Conservation (phyloP, 2,113 vertebrate species). For the Seriola aureovittata region DNA sequence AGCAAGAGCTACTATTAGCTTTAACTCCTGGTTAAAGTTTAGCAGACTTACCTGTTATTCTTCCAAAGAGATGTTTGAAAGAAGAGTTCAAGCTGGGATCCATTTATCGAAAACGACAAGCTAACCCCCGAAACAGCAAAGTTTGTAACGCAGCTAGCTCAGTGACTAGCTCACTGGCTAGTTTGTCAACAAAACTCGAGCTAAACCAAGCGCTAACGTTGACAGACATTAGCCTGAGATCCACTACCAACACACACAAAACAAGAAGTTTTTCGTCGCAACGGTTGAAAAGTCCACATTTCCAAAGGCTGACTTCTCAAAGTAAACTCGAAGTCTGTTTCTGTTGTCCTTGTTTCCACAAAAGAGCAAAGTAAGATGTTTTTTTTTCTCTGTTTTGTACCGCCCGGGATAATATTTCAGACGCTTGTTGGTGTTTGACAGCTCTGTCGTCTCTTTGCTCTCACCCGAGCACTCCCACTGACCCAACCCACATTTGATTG, state of each 20-base stretch:
- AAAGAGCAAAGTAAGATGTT: conserved; percentile 24
- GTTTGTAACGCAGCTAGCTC: conserved; percentile 30
- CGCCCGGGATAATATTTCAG: conserved; percentile 57
- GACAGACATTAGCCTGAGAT: conserved; percentile 51
- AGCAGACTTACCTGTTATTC: conserved; percentile 58
- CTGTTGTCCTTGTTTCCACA: conserved; percentile 1
- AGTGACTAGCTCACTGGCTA: conserved; percentile 33
- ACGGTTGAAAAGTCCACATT: conserved; percentile 23
- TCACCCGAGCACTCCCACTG: conserved; percentile 35
- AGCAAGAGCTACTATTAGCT: background rate
- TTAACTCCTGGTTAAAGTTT: conserved; percentile 5
- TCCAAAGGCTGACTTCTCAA: background rate
- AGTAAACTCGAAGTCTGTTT: background rate
- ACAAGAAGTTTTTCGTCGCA: conserved; percentile 46
- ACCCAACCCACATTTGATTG: conserved; percentile 63
- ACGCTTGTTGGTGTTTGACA: conserved; percentile 77
- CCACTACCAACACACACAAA: conserved; percentile 36
- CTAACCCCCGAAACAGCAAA: background rate
- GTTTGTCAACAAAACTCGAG: conserved; percentile 78
- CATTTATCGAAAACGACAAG: conserved; percentile 9
- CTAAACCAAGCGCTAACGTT: conserved; percentile 44
- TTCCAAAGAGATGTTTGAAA: background rate
- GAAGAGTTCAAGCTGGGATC: background rate
- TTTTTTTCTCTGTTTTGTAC: background rate
- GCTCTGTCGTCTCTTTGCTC: conserved; percentile 54